These are phyloP conservation scores for Saccopteryx bilineata DNA, from an alignment of 2,113 vertebrate genomes.

Conservation along the genomic window DNA sequence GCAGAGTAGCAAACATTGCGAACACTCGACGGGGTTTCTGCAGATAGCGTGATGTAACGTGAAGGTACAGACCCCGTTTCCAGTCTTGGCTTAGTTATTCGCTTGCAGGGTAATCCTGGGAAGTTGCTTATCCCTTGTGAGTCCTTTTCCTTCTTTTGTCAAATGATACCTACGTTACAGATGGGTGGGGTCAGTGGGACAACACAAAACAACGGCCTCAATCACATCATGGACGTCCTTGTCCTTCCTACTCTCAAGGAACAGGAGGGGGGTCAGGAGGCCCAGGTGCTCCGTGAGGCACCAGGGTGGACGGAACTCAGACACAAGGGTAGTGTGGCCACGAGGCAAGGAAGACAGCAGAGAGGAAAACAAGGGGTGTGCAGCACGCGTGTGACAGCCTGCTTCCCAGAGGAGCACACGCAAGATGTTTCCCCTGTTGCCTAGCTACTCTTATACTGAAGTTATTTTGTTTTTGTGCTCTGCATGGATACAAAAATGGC, in stretches of 20 bases:
- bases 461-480: not conserved
- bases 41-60: not conserved
- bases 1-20: not conserved
- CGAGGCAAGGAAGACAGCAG: not conserved
- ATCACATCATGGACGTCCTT: not conserved
- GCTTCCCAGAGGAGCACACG: not conserved
- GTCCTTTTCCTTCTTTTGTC: not conserved
- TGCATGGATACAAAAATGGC: not conserved
- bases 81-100: too few relatives aligned
- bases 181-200: not conserved
- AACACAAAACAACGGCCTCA: not conserved
- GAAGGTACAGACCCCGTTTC: not conserved
- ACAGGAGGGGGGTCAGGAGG: not conserved
- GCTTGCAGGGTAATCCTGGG: not conserved
- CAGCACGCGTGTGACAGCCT: not conserved
- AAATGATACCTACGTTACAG: not conserved
- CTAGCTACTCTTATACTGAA: not conserved
- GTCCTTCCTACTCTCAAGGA: not conserved
- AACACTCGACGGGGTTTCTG: not conserved
- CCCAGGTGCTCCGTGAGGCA: not conserved
- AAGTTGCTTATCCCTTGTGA: not conserved
- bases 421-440: not conserved
- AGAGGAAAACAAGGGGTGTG: not conserved
- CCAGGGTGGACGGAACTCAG: not conserved
- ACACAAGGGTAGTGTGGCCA: not conserved